Percentiles rank a stretch among this genome's conserved stretches.
Evolutionary conservation across 1,140 invertebrate genomes (phyloP).

Genomic region (Atta colombica): DNA sequence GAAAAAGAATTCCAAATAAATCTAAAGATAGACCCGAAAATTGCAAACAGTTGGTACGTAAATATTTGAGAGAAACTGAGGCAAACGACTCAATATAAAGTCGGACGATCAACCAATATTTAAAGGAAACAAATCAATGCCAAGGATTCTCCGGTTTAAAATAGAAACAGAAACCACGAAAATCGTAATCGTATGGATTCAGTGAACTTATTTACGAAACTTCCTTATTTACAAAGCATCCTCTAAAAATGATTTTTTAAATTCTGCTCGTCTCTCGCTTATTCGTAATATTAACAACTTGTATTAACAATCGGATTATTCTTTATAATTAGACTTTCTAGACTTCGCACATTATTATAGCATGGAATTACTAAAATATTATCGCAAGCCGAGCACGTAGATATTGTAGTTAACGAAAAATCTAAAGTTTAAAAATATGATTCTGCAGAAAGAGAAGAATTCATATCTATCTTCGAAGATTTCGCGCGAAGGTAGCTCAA

Average conservation of each 20-base stretch:
- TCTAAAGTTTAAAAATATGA: background rate
- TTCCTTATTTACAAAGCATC: too few species aligned
- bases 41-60: conserved; percentile 7
- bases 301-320: conserved; percentile 20
- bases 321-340: background rate
- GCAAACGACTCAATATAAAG: background rate
- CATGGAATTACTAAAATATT: conserved; percentile 25
- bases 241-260: background rate
- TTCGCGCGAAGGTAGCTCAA: background rate
- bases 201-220: background rate
- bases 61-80: conserved; percentile 47
- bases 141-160: background rate
- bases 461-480: background rate
- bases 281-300: background rate
- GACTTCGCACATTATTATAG: background rate
- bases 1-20: background rate
- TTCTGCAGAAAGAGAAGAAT: background rate
- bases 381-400: conserved; percentile 24
- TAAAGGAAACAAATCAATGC: conserved; percentile 18
- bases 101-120: conserved; percentile 24
- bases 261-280: background rate
- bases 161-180: background rate
- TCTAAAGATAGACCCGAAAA: conserved; percentile 16
- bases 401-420: conserved; percentile 10
- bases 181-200: background rate